Evolutionary conservation across 1,140 invertebrate species (phyloP).

Genomic region (Eciton burchellii): DNA sequence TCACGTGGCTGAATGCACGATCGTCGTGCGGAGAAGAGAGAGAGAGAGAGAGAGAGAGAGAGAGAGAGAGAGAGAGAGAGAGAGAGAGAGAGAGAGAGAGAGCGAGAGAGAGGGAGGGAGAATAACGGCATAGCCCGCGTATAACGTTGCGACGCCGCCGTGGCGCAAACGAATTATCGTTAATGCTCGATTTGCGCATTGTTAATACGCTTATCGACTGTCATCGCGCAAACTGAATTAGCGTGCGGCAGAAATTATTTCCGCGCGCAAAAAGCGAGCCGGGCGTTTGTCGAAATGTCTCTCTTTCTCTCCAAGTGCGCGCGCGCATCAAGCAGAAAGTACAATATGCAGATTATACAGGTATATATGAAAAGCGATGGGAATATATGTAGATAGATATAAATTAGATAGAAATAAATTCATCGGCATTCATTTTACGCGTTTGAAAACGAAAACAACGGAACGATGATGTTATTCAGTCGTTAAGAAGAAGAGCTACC

Average conservation of each 20-base stretch:
- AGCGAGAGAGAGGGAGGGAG: no score
- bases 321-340: neutral
- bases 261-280: neutral
- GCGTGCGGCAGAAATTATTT: neutral
- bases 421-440: no score
- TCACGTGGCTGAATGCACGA: neutral
- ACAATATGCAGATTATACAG: no score
- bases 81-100: constrained; percentile 9
- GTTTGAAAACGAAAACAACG: no score
- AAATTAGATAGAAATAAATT: no score
- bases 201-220: constrained; percentile 13
- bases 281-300: constrained; percentile 2
- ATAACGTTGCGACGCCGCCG: no score
- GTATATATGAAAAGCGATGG: no score
- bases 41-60: constrained; percentile 10
- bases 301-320: neutral
- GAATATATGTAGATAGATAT: no score
- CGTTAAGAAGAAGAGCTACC: no score
- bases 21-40: constrained; percentile 1
- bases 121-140: constrained; percentile 1
- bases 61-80: constrained; percentile 17
- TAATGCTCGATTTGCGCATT: constrained; percentile 12
- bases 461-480: no score
- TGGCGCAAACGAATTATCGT: constrained; percentile 4
- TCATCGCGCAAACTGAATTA: neutral